These are phyloP conservation scores for Sinopyrophorus schimmeli DNA, from an alignment of 2,888 invertebrate species.

Conservation along the genomic window DNA sequence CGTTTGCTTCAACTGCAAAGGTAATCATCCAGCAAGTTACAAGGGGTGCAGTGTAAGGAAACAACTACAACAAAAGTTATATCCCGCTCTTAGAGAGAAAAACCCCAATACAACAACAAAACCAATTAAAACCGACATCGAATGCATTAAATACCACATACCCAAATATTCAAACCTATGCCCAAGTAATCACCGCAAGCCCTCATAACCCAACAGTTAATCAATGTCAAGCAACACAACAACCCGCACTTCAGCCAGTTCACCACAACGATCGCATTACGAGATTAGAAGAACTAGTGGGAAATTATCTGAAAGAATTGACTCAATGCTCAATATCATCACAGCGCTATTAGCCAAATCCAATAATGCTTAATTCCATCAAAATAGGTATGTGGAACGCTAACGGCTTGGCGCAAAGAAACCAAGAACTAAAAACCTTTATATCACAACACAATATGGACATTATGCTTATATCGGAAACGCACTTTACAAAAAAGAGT, in stretches of 20 bases:
- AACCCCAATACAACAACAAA: constrained; percentile 12
- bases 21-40: constrained; percentile 9
- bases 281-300: constrained; percentile 11
- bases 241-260: not conserved
- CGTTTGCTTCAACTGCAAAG: constrained; percentile 6
- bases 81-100: constrained; percentile 13
- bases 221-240: too few relatives aligned
- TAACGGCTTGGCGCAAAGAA: constrained; percentile 13
- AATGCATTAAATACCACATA: constrained; percentile 1
- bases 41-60: constrained; percentile 10
- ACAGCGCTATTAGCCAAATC: constrained; percentile 6
- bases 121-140: too few relatives aligned
- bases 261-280: constrained; percentile 5
- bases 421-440: constrained; percentile 12
- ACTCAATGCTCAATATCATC: constrained; percentile 13
- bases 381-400: constrained; percentile 13
- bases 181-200: too few relatives aligned
- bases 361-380: constrained; percentile 12
- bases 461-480: constrained; percentile 12
- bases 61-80: constrained; percentile 12
- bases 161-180: not conserved
- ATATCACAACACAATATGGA: constrained; percentile 11
- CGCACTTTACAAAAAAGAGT: constrained; percentile 12
- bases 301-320: constrained; percentile 9
- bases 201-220: too few relatives aligned